Conservation (phyloP, 1,140 invertebrate genomes). For the Papilio aristodemus region DNA sequence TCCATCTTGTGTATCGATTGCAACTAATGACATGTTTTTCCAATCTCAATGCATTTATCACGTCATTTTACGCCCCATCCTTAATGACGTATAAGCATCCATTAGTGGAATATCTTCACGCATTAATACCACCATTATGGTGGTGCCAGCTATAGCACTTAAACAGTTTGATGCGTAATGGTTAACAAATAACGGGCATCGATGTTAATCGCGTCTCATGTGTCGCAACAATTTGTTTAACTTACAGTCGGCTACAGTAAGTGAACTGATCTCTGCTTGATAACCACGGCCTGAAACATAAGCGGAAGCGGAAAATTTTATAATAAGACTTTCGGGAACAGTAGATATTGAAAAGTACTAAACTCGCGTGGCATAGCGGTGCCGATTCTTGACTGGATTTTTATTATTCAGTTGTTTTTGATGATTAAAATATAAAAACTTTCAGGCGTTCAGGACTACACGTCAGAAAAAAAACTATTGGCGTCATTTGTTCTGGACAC, state of each 20-base stretch:
- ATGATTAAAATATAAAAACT: too few relatives aligned
- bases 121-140: constrained; percentile 15
- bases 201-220: constrained; percentile 36
- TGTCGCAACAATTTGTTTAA: constrained; percentile 54
- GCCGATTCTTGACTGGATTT: too few relatives aligned
- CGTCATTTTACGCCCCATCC: too few relatives aligned
- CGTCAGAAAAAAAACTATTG: too few relatives aligned
- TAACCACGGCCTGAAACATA: constrained; percentile 34
- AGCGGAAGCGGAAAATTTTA: constrained; percentile 29
- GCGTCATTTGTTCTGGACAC: too few relatives aligned
- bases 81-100: not conserved
- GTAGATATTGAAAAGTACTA: too few relatives aligned
- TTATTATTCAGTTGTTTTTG: too few relatives aligned
- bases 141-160: not conserved
- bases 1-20: too few relatives aligned
- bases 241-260: constrained; percentile 51
- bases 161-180: constrained; percentile 22
- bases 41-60: too few relatives aligned
- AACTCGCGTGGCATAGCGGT: too few relatives aligned
- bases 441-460: too few relatives aligned
- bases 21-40: too few relatives aligned
- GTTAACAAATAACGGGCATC: constrained; percentile 39
- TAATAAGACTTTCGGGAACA: not conserved
- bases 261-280: constrained; percentile 50
- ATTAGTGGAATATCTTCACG: constrained; percentile 22